phyloP scores from a whole-genome alignment of 2,888 invertebrate genomes.

The Himalopsyche anomala region DNA sequence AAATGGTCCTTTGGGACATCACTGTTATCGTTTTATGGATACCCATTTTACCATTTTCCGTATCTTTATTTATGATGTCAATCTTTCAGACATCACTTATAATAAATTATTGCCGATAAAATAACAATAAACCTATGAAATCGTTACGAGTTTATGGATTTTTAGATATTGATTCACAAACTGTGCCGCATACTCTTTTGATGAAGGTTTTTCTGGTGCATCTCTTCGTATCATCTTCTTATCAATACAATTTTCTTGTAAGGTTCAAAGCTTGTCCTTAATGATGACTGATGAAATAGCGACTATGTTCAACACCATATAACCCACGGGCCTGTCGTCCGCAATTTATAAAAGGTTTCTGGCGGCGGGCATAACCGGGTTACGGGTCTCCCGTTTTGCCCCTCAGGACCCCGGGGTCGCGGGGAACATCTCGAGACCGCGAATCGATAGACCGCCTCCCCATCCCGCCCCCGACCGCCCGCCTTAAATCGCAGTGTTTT shows the following conservation, averaged over 20 bases:
- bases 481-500: conserved; percentile 65
- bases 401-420: conserved; percentile 64
- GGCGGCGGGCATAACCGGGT: conserved; percentile 74
- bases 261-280: background rate
- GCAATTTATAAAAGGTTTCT: conserved; percentile 38
- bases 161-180: too few relatives aligned
- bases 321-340: background rate
- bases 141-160: too few relatives aligned
- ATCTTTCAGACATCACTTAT: too few relatives aligned
- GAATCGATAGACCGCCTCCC: conserved; percentile 75
- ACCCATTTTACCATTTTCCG: too few relatives aligned
- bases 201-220: background rate
- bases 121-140: too few relatives aligned
- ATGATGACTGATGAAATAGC: conserved; percentile 31
- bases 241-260: background rate
- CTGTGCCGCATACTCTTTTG: background rate
- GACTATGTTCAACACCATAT: background rate
- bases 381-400: conserved; percentile 69
- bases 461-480: conserved; percentile 66
- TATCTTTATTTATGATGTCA: too few relatives aligned
- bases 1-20: too few relatives aligned
- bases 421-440: conserved; percentile 76
- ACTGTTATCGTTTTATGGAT: too few relatives aligned
- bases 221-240: background rate
- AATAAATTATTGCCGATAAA: too few relatives aligned